Conservation (phyloP, 2,888 invertebrate genomes). For the Mimumesa dahlbomi region DNA sequence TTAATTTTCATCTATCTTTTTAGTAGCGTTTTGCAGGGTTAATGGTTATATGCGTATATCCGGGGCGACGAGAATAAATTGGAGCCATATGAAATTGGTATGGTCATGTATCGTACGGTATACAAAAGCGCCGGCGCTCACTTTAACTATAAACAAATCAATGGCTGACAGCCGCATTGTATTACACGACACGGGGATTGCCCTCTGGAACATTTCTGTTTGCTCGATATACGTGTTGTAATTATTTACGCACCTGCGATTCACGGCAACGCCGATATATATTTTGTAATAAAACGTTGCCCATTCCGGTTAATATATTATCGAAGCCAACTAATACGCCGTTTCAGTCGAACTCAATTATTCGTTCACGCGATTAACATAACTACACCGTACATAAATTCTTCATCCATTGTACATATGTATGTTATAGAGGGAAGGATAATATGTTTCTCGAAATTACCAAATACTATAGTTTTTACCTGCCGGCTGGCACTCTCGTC, state of each 20-base stretch:
- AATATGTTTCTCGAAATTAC: no score
- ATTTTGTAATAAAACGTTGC: constrained; percentile 49
- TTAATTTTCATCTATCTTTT: constrained; percentile 47
- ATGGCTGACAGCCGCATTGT: constrained; percentile 48
- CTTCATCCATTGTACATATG: no score
- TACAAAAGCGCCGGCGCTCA: constrained; percentile 38
- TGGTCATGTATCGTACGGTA: constrained; percentile 20
- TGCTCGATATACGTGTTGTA: constrained; percentile 33
- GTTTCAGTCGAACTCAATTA: constrained; percentile 26
- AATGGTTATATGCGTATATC: constrained; percentile 30
- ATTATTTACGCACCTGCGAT: constrained; percentile 58
- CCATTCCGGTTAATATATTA: constrained; percentile 36
- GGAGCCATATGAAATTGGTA: constrained; percentile 39
- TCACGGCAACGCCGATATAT: constrained; percentile 28
- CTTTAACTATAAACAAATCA: constrained; percentile 60
- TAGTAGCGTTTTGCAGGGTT: constrained; percentile 24
- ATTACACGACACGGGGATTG: constrained; percentile 46
- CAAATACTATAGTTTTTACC: no score
- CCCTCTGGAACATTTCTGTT: constrained; percentile 42
- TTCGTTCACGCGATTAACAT: constrained; percentile 14
- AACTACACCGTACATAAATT: no score
- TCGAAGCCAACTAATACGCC: constrained; percentile 12
- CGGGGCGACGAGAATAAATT: constrained; percentile 50
- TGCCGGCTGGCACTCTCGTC: no score
- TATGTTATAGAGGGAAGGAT: no score